Evolutionary conservation across 2,888 invertebrate genomes (phyloP), one percentile per base, ranked within the genome.

Genomic region (Hypsopygia costalis): DNA sequence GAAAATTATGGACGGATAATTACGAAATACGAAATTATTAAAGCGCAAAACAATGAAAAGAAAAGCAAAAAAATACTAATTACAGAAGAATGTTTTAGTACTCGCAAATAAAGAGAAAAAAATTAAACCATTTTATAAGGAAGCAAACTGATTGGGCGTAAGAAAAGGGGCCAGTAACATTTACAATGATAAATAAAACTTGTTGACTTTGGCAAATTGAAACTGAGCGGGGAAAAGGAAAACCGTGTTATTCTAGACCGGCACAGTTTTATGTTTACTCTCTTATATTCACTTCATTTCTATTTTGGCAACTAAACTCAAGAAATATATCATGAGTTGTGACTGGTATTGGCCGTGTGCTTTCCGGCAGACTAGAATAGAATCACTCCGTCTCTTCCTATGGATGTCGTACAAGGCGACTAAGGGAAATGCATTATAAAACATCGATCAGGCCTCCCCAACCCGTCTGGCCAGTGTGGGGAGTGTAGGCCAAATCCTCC

Each of bases 141-240:
- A 52, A 54, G 50, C n/a, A 51, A 16, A 3, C 16, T 45, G 49
- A 41, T 46, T 34, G 6, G 6, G 22, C 9, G 11, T n/a, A 20
- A 36, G 29, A n/a, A 36, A 36, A 36, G 6, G 16, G 29, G 28
- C 9, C 36, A 10, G 20, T 10, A 29, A 16, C 16, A 31, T 31
- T 11, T 29, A 29, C 28, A 16, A 11, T 29, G 29, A 36, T 36
- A 44, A 49, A 44, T 33, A 47, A 39, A 39, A 43, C 34, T 10
- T 47, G 48, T 52, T 55, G 49, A 43, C 45, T 49, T 43, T 40
- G 27, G 44, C 29, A 46, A 52, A 51, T 48, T 46, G 48, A 40
- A 47, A 36, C 27, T 28, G 46, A 47, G 40, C 30, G 21, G 34
- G 11, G 10, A 28, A 36, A 32, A 35, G 37, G 22, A 9, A 34